A percentile compares a stretch with the other conserved stretches of the same genome.
phyloP scores from a whole-genome alignment of 2,797 vertebrate genomes.

The Aldrovandia affinis region DNA sequence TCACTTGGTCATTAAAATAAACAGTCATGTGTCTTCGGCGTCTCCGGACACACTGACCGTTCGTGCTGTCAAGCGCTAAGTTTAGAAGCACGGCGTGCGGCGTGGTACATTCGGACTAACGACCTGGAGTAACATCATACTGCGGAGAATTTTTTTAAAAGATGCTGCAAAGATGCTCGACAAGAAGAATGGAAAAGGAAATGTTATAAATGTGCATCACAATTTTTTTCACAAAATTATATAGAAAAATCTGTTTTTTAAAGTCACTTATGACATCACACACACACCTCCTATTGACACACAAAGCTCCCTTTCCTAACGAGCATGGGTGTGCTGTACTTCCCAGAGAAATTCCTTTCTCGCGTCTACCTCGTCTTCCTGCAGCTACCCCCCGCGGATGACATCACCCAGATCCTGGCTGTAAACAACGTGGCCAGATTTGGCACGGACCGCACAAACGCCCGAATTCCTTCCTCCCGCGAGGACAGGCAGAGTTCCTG shows the following conservation, averaged over 20 bases:
- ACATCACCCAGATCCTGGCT: slow-evolving; percentile 52
- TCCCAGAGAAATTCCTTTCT: slow-evolving; percentile 18
- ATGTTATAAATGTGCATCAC: not conserved
- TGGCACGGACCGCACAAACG: slow-evolving; percentile 30
- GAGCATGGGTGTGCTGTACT: not conserved
- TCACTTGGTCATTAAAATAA: slow-evolving; percentile 69
- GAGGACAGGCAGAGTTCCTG: slow-evolving; percentile 55
- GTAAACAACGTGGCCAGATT: slow-evolving; percentile 34
- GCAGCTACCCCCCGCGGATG: slow-evolving; percentile 39
- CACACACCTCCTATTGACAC: not conserved
- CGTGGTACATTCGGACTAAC: not conserved
- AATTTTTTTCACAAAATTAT: not conserved
- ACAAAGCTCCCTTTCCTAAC: slow-evolving; percentile 3
- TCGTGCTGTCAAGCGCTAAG: not conserved
- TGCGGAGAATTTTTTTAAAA: not conserved
- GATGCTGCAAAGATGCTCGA: not conserved
- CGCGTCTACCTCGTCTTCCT: not conserved
- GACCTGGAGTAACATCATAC: not conserved
- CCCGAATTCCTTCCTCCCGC: slow-evolving; percentile 58
- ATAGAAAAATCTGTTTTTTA: not conserved
- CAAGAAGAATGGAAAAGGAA: not conserved
- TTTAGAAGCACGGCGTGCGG: not conserved
- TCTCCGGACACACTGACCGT: slow-evolving; percentile 37
- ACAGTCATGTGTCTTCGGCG: slow-evolving; percentile 65
- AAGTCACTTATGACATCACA: not conserved